These are phyloP conservation scores for Eupithecia tripunctaria DNA, from an alignment of 2,888 invertebrate species.

Conservation along the genomic window DNA sequence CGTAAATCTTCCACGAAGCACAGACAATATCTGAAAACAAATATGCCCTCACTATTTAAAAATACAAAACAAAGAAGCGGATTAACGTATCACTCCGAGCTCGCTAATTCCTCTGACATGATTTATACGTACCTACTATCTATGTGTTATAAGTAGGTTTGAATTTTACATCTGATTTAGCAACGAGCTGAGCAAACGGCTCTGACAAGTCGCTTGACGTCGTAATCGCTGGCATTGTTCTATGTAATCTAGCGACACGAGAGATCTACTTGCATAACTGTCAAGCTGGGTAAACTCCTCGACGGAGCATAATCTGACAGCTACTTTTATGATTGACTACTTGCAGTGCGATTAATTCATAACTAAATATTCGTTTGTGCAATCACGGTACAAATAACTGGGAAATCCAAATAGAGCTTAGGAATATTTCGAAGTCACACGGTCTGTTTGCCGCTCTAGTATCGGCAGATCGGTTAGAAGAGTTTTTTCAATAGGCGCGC, in stretches of 20 bases:
- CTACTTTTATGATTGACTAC: conserved; percentile 75
- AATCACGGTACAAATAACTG: conserved; percentile 69
- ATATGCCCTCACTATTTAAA: conserved; percentile 83
- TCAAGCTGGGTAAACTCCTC: conserved; percentile 73
- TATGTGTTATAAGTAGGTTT: conserved; percentile 69
- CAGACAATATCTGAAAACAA: conserved; percentile 81
- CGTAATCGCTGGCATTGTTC: conserved; percentile 81
- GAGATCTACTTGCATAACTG: conserved; percentile 81
- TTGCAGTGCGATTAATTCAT: conserved; percentile 69
- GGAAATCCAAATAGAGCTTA: conserved; percentile 66
- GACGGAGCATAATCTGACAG: conserved; percentile 75
- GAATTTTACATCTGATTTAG: conserved; percentile 79
- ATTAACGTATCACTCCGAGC: conserved; percentile 79
- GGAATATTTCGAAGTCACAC: conserved; percentile 63
- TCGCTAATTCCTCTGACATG: conserved; percentile 78
- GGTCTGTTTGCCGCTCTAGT: conserved; percentile 59
- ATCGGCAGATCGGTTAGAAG: conserved; percentile 36
- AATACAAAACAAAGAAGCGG: conserved; percentile 82
- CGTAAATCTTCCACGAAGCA: conserved; percentile 79
- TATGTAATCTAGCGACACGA: conserved; percentile 78
- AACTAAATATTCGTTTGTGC: conserved; percentile 64
- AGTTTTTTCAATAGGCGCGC: conserved; percentile 58
- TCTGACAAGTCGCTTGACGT: conserved; percentile 77
- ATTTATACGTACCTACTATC: conserved; percentile 71
- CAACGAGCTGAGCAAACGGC: conserved; percentile 65